Conservation (phyloP, 2,888 invertebrate genomes). For the Epicampocera succincta region DNA sequence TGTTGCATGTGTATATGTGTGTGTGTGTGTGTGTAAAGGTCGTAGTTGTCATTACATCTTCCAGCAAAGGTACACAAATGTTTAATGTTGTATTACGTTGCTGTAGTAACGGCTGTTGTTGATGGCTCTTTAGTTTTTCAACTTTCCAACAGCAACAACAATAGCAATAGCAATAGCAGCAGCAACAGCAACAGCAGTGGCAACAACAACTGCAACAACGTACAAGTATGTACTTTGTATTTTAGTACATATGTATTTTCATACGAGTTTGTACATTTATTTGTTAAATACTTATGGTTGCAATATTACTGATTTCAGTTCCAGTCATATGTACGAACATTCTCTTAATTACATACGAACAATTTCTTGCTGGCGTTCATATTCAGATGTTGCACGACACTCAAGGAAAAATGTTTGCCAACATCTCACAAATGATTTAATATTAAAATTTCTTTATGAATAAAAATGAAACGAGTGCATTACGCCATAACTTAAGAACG, state of each 20-base stretch:
- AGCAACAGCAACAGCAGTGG: slow-evolving; percentile 57
- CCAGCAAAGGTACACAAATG: slow-evolving; percentile 52
- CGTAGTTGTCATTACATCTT: slow-evolving; percentile 43
- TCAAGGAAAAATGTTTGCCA: slow-evolving; percentile 14
- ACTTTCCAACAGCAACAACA: slow-evolving; percentile 32
- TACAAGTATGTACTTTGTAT: slow-evolving; percentile 17
- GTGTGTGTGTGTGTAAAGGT: slow-evolving; percentile 23
- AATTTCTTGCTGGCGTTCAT: neutral
- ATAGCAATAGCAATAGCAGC: slow-evolving; percentile 30
- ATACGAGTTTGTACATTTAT: slow-evolving; percentile 45
- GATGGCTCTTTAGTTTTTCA: slow-evolving; percentile 68
- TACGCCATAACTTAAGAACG: too few species aligned
- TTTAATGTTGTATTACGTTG: slow-evolving; percentile 50
- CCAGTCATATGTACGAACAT: slow-evolving; percentile 16
- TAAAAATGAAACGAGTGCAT: too few species aligned
- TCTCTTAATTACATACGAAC: neutral
- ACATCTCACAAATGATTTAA: too few species aligned
- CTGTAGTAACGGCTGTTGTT: slow-evolving; percentile 56
- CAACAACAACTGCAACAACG: slow-evolving; percentile 32
- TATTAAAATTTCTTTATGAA: too few species aligned
- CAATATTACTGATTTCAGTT: slow-evolving; percentile 72
- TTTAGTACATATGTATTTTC: slow-evolving; percentile 25
- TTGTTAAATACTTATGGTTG: slow-evolving; percentile 63
- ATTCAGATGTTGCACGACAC: slow-evolving; percentile 18
- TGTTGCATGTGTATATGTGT: neutral